A percentile compares a stretch with the other conserved stretches of the same genome.
phyloP scores from a whole-genome alignment of 2,797 vertebrate genomes.

The Accipiter badius region DNA sequence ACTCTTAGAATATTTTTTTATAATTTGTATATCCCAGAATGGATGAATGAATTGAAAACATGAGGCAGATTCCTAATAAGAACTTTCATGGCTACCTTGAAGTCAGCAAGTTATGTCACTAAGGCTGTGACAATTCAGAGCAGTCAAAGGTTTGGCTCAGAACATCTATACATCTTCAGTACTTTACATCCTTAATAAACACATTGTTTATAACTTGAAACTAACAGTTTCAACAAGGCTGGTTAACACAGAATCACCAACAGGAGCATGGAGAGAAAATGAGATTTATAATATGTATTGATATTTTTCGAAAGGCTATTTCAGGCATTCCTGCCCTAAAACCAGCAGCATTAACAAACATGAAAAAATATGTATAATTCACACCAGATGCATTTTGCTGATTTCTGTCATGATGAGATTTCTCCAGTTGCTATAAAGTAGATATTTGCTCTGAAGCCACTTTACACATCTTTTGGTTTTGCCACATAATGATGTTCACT shows the following conservation, averaged over 20 bases:
- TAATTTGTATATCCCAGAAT: not conserved
- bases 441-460: not conserved
- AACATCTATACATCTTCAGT: not conserved
- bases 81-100: not conserved
- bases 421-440: not conserved
- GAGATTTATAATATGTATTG: not conserved
- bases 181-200: not conserved
- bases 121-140: not conserved
- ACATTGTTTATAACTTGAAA: not conserved
- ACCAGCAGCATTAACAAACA: not conserved
- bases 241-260: not conserved
- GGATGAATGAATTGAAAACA: not conserved
- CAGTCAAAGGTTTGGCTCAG: not conserved
- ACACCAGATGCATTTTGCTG: not conserved
- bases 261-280: not conserved
- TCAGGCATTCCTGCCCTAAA: not conserved
- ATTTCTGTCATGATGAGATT: not conserved
- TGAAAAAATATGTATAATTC: not conserved
- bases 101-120: not conserved
- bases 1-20: not conserved
- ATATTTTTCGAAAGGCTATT: not conserved
- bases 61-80: not conserved
- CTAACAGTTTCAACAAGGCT: not conserved
- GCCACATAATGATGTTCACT: accelerated
- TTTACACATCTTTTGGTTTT: not conserved